These are phyloP conservation scores for Miltochrista miniata DNA, from an alignment of 2,888 invertebrate genomes.

Conservation along the genomic window DNA sequence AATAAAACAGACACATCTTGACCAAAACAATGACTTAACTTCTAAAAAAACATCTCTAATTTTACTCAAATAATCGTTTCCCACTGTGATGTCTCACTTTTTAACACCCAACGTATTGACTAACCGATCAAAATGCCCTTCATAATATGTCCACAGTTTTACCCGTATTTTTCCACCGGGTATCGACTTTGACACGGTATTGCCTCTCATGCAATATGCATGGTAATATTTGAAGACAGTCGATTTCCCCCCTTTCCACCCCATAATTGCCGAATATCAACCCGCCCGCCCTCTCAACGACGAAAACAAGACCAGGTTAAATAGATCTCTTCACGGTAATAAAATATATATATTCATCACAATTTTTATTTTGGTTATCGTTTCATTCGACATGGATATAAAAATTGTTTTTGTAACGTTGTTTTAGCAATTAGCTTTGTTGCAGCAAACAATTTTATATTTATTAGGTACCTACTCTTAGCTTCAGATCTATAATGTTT, in stretches of 20 bases:
- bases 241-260: conserved; percentile 41
- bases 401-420: no score
- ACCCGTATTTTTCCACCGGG: conserved; percentile 25
- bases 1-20: no score
- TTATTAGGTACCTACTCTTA: no score
- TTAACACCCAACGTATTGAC: conserved; percentile 12
- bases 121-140: conserved; percentile 10
- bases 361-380: background rate
- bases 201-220: conserved; percentile 75
- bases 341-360: background rate
- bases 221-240: conserved; percentile 64
- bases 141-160: conserved; percentile 7
- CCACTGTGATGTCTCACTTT: background rate
- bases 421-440: no score
- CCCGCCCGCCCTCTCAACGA: conserved; percentile 25
- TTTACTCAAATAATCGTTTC: background rate
- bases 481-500: no score
- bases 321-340: background rate
- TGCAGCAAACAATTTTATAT: no score
- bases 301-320: conserved; percentile 8
- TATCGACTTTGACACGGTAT: conserved; percentile 67
- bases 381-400: background rate
- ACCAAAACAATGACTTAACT: no score
- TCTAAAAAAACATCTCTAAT: no score
- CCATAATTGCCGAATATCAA: conserved; percentile 63